Percentiles rank a stretch among this genome's conserved stretches.
phyloP scores from a whole-genome alignment of 1,140 invertebrate species.

The Cyclina sinensis region DNA sequence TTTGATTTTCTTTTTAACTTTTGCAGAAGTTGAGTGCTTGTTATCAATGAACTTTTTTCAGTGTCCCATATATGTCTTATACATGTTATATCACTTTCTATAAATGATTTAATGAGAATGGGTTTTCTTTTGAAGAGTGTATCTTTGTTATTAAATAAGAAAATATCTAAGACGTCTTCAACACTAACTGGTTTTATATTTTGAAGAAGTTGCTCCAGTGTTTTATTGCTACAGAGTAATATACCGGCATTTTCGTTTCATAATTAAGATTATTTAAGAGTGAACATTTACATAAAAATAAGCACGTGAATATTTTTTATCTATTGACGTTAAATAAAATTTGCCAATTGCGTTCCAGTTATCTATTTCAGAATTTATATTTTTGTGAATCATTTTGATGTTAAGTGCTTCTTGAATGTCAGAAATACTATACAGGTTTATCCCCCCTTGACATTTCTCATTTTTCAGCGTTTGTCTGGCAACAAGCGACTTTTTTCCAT shows the following conservation, averaged over 20 bases:
- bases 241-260: not conserved
- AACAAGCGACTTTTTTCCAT: too few relatives aligned
- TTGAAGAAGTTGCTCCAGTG: not conserved
- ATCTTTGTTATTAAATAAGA: not conserved
- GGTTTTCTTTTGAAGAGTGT: not conserved
- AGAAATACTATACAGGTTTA: not conserved
- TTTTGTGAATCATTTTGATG: not conserved
- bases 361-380: not conserved
- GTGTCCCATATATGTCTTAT: not conserved
- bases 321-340: too few relatives aligned
- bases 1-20: not conserved
- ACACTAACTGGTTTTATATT: not conserved
- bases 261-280: too few relatives aligned
- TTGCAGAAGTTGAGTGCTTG: not conserved
- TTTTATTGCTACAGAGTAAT: not conserved
- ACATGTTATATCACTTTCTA: not conserved
- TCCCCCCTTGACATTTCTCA: not conserved
- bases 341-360: not conserved
- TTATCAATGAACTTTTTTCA: not conserved
- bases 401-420: not conserved
- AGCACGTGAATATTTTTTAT: too few relatives aligned
- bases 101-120: not conserved
- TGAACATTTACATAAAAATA: too few relatives aligned
- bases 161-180: not conserved
- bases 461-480: too few relatives aligned